phyloP scores from a whole-genome alignment of 2,888 invertebrate species.

The Mythimna impura region DNA sequence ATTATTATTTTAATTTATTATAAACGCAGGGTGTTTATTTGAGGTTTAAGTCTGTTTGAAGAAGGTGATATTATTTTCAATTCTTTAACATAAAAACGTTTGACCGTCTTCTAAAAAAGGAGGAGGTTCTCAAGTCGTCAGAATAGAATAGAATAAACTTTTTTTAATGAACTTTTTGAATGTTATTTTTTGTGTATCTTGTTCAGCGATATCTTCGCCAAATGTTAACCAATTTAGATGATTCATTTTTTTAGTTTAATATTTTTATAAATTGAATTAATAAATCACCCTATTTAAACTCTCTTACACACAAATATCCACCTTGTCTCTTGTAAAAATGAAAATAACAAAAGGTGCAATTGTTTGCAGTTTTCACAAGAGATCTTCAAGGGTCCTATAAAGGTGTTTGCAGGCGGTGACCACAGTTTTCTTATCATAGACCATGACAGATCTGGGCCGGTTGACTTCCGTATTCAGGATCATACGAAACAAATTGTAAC shows the following conservation, averaged over 20 bases:
- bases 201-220: too few relatives aligned
- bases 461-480: constrained; percentile 92
- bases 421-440: constrained; percentile 95
- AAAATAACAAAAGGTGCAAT: constrained; percentile 27
- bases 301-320: constrained; percentile 41
- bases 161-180: too few relatives aligned
- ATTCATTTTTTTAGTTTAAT: too few relatives aligned
- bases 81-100: too few relatives aligned
- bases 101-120: too few relatives aligned
- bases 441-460: constrained; percentile 81
- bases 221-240: too few relatives aligned
- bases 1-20: constrained; percentile 15
- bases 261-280: neutral
- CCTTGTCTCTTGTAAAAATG: constrained; percentile 9
- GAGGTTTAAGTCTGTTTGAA: constrained; percentile 17
- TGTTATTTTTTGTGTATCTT: too few relatives aligned
- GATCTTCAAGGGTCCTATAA: constrained; percentile 85
- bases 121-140: too few relatives aligned
- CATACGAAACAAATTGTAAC: constrained; percentile 92
- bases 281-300: constrained; percentile 28
- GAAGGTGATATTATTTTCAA: constrained; percentile 30
- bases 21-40: constrained; percentile 44
- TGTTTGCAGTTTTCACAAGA: constrained; percentile 81
- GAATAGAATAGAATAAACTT: too few relatives aligned
- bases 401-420: constrained; percentile 96